Conservation (phyloP, 1,140 invertebrate genomes). For the Drosophila kurseongensis region DNA sequence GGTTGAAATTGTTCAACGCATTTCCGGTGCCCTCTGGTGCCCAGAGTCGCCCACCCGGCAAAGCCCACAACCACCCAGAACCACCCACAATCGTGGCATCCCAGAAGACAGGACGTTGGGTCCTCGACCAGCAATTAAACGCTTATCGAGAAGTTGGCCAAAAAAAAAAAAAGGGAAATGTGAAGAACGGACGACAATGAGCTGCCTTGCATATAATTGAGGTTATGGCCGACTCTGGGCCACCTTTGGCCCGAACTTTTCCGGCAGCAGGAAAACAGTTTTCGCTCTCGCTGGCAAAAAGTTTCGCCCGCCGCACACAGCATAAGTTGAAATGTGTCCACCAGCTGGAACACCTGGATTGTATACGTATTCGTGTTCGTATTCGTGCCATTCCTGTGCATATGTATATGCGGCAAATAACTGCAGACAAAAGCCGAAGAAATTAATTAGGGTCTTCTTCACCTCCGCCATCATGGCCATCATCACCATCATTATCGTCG, state of each 20-base stretch:
- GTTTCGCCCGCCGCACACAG: slow-evolving; percentile 23
- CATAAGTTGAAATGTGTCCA: slow-evolving; percentile 60
- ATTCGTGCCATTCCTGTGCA: background rate
- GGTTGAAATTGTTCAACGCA: slow-evolving; percentile 73
- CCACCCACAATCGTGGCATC: slow-evolving; percentile 16
- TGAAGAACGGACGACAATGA: slow-evolving; percentile 33
- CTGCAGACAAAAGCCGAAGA: slow-evolving; percentile 55
- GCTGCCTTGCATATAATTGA: slow-evolving; percentile 68
- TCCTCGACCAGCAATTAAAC: slow-evolving; percentile 78
- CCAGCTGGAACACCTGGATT: slow-evolving; percentile 21
- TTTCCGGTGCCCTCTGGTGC: slow-evolving; percentile 48
- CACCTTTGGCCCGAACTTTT: slow-evolving; percentile 46
- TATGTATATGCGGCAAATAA: slow-evolving; percentile 51
- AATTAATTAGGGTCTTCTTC: slow-evolving; percentile 51
- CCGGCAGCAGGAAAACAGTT: slow-evolving; percentile 28
- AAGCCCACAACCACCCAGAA: background rate
- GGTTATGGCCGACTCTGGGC: slow-evolving; percentile 51
- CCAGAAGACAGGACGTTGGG: slow-evolving; percentile 31
- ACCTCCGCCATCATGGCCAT: slow-evolving; percentile 12
- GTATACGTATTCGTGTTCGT: background rate
- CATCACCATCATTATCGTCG: slow-evolving; percentile 35
- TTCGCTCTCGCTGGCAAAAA: slow-evolving; percentile 14
- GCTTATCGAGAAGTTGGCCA: slow-evolving; percentile 74
- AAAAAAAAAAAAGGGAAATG: slow-evolving; percentile 27
- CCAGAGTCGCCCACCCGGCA: too few species aligned